These are phyloP conservation scores for Hippoglossus hippoglossus DNA, from an alignment of 2,797 vertebrate genomes.

Conservation along the genomic window DNA sequence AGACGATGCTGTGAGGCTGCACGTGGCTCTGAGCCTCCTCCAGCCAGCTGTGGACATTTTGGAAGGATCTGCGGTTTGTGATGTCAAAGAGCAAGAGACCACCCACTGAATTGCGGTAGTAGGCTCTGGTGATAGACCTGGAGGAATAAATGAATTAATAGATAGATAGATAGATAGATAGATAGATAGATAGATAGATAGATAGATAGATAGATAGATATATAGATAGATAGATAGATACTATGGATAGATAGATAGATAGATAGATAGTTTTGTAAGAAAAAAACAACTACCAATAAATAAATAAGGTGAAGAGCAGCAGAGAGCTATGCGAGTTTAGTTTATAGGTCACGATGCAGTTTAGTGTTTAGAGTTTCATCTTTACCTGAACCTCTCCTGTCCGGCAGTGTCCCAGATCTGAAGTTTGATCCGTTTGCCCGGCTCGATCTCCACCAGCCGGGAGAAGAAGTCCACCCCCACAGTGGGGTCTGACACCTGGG, in stretches of 20 bases:
- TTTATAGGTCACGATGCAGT: too few species aligned
- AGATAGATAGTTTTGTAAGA: background rate
- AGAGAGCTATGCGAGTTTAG: background rate
- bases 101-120: constrained; percentile 96
- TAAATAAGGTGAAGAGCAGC: background rate
- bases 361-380: background rate
- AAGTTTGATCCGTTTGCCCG: constrained; percentile 94
- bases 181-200: too few species aligned
- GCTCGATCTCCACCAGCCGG: constrained; percentile 95
- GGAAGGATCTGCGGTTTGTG: constrained; percentile 95
- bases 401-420: constrained; percentile 95
- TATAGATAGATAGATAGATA: too few species aligned
- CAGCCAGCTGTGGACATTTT: constrained; percentile 95
- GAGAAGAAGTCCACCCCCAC: constrained; percentile 98
- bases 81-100: constrained; percentile 97
- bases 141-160: background rate
- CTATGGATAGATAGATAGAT: background rate
- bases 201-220: too few species aligned
- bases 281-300: background rate
- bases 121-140: constrained; percentile 92
- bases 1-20: constrained; percentile 94
- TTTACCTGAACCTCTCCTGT: constrained; percentile 92
- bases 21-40: constrained; percentile 95
- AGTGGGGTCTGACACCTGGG: constrained; percentile 94
- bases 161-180: too few species aligned